A percentile compares a stretch with the other conserved stretches of the same genome.
Conservation (phyloP, 2,888 invertebrate species). For the Lordiphosa andalusiaca region DNA sequence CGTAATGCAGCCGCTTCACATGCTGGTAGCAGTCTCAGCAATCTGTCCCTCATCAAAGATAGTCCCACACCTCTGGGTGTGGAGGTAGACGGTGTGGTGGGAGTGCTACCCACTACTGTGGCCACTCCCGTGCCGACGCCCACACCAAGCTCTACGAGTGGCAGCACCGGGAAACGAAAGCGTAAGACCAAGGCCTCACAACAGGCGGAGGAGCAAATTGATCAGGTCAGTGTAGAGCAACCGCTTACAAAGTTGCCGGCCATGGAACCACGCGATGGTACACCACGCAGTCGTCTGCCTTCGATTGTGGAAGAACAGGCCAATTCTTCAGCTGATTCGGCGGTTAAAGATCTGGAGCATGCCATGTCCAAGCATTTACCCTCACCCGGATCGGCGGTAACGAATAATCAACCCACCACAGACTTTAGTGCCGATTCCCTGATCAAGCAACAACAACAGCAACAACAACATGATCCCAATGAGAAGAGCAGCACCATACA, state of each 20-base stretch:
- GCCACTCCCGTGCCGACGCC: slow-evolving; percentile 53
- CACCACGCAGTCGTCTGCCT: slow-evolving; percentile 77
- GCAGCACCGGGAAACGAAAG: slow-evolving; percentile 81
- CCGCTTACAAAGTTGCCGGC: slow-evolving; percentile 68
- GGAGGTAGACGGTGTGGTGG: slow-evolving; percentile 58
- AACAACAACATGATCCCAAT: slow-evolving; percentile 82
- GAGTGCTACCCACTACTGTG: slow-evolving; percentile 63
- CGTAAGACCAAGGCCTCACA: slow-evolving; percentile 82
- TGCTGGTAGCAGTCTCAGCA: slow-evolving; percentile 58
- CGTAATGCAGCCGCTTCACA: slow-evolving; percentile 74
- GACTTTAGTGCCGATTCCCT: slow-evolving; percentile 93
- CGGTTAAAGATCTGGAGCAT: slow-evolving; percentile 92
- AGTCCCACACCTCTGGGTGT: slow-evolving; percentile 63
- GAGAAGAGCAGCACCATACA: slow-evolving; percentile 88
- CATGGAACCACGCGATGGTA: slow-evolving; percentile 78
- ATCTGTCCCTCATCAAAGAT: slow-evolving; percentile 75
- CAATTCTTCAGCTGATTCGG: slow-evolving; percentile 70
- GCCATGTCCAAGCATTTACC: slow-evolving; percentile 98
- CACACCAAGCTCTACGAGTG: slow-evolving; percentile 30
- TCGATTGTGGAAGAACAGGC: slow-evolving; percentile 77
- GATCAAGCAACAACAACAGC: slow-evolving; percentile 84
- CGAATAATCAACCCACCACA: slow-evolving; percentile 84
- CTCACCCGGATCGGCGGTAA: slow-evolving; percentile 81
- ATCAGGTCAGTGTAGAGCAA: slow-evolving; percentile 39
- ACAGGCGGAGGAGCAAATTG: slow-evolving; percentile 78